Evolutionary conservation across 2,888 invertebrate species (phyloP), one percentile per base, ranked within the genome.

Genomic region (Mythimna loreyi): DNA sequence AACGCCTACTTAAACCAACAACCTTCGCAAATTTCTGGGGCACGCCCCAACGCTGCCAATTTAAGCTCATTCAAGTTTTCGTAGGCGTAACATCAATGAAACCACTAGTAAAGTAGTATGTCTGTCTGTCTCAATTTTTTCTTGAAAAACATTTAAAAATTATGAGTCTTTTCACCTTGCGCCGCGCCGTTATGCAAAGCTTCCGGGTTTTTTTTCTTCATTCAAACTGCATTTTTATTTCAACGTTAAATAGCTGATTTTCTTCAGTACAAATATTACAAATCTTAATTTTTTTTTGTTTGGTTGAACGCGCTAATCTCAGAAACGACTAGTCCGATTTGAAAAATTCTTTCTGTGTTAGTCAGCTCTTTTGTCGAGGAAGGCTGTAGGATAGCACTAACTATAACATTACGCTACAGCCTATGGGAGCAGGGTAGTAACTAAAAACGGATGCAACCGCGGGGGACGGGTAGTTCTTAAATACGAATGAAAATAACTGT

Each of bases 51-150:
- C 57, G 50, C 64, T 75, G 72, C 71, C 75, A 82, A 71, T n/a
- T n/a, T 80, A 82, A 75, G 67, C 62, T 82, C 65, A 70, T 82
- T 80, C 65, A 72, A 85, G 77, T 80, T 71, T 55, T 25, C 59
- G 72, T 68, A 63, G 72, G 61, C 28, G 75, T 70, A 43, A 33
- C 53, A 53, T 68, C 67, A 85, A 77, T 83, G 75, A 82, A 72
- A 58, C 43, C 40, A 55, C 19, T 36, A 57, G 23, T 49, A 36
- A 78, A n/a, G n/a, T n/a, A n/a, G n/a, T n/a, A n/a, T n/a, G n/a
- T n/a, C n/a, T n/a, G 50, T 55, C 23, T 45, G 49, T 25, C 63
- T 28, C 28, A 28, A 28, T 28, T 28, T 72, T 50, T 52, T 68
- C 63, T 78, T 56, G n/a, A 19, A 71, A 50, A 36, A 28, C 40